These are phyloP conservation scores for Plectus sambesii DNA, from an alignment of 1,140 invertebrate species.

Conservation along the genomic window DNA sequence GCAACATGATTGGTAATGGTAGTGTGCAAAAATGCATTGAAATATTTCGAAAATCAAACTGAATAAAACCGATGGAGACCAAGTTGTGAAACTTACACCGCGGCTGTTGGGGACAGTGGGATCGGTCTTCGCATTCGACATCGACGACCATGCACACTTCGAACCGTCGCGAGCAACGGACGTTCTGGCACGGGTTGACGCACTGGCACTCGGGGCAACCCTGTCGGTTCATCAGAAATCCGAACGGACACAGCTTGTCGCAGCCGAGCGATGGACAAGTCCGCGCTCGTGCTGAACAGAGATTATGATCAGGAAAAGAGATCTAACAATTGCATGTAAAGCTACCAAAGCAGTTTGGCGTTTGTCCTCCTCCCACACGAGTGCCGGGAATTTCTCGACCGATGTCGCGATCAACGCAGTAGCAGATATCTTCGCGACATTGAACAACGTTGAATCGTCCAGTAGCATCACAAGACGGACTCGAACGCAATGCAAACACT, in stretches of 20 bases:
- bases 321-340: too few relatives aligned
- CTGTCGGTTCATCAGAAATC: conserved; percentile 25
- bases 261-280: conserved; percentile 19
- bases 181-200: conserved; percentile 31
- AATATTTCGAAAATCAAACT: too few relatives aligned
- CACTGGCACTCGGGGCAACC: conserved; percentile 35
- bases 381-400: conserved; percentile 27
- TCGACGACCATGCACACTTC: conserved; percentile 27
- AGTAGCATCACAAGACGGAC: conserved; percentile 23
- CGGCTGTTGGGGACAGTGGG: conserved; percentile 30
- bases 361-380: conserved; percentile 15
- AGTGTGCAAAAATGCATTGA: too few relatives aligned
- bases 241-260: conserved; percentile 20
- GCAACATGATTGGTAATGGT: too few relatives aligned
- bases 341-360: conserved; percentile 31
- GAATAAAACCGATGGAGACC: too few relatives aligned
- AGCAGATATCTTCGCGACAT: conserved; percentile 31
- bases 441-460: conserved; percentile 33
- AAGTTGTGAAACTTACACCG: conserved; percentile 37
- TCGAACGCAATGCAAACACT: conserved; percentile 22
- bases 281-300: too few relatives aligned
- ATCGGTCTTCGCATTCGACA: conserved; percentile 29
- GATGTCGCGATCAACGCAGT: conserved; percentile 25
- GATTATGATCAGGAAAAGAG: too few relatives aligned
- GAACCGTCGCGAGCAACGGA: conserved; percentile 27